Evolutionary conservation across 1,140 invertebrate species (phyloP), one percentile per base, ranked within the genome.

Genomic region (Epicauta chinensis): DNA sequence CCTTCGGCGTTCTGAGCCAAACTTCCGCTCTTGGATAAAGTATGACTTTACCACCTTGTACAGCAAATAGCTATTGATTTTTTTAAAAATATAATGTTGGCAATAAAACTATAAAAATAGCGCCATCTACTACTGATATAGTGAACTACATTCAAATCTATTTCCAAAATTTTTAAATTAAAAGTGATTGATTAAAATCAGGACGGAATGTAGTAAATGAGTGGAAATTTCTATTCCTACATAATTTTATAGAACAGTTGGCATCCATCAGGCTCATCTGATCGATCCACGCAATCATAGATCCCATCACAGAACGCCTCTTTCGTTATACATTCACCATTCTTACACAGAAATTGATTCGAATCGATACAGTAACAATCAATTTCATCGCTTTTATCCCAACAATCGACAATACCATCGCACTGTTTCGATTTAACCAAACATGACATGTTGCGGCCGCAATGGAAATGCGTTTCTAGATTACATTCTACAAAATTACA

Each of bases 301-400:
- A 73, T 69, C 16, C 80, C 77, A 64, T 87, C 83, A 60, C 84
- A 86, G 63, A 82, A 80, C 32, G 74, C 73, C 35, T 71, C 66
- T 51, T 73, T 71, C 11, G 71, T 65, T 59, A 86, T 77, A 64
- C 83, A 85, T 57, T 81, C 71, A 15, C 81, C 81, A 62, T 77
- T 76, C 44, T 67, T 72, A 64, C 82, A 86, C 14, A 77, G 77
- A 58, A 77, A 75, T 57, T 83, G 71, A 34, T 66, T 68, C 7
- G 16, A 36, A 10, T 32, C 10, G 23, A 54, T 73, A 86, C 83
- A 77, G 32, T 83, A 82, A 64, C 86, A 89, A 63, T 86, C 83
- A n/a, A 80, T 69, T 76, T 91, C 88, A 68, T 91, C 88, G 31
- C 75, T 75, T 13, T 82, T 84, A 68, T 89, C 87, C 83, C 84